Evolutionary conservation across 2,888 invertebrate genomes (phyloP).

Genomic region (Apotomis betuletana): DNA sequence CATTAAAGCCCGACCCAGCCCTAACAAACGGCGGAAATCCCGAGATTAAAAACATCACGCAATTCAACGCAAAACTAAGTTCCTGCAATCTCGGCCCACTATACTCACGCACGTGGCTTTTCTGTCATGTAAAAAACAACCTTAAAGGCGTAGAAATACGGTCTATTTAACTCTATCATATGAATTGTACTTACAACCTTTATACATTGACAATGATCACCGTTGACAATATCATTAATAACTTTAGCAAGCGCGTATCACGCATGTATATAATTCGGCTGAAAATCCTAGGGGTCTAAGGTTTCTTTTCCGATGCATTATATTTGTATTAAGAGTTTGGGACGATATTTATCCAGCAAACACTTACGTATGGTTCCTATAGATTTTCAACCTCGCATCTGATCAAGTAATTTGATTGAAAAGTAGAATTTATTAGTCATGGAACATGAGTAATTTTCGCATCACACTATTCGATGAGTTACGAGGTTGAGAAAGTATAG

Average conservation of each 20-base stretch:
- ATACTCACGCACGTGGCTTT: slow-evolving; percentile 63
- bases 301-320: slow-evolving; percentile 1
- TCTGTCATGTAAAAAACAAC: slow-evolving; percentile 24
- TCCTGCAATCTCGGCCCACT: slow-evolving; percentile 42
- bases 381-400: too few species aligned
- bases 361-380: slow-evolving; percentile 10
- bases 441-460: too few species aligned
- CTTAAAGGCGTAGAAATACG: not conserved
- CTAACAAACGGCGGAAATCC: slow-evolving; percentile 19
- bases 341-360: slow-evolving; percentile 22
- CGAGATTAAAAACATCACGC: slow-evolving; percentile 28
- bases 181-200: slow-evolving; percentile 1
- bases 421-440: too few species aligned
- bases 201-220: slow-evolving; percentile 1
- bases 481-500: too few species aligned
- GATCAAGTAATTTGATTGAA: too few species aligned
- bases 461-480: too few species aligned
- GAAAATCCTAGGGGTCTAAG: not conserved
- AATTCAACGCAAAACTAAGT: slow-evolving; percentile 29
- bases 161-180: not conserved
- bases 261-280: not conserved
- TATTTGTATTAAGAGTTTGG: slow-evolving; percentile 2
- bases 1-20: not conserved
- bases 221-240: slow-evolving; percentile 18
- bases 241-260: slow-evolving; percentile 7